Base-by-base conservation (phyloP, 2,797 vertebrate genomes). In the Trachurus trachurus region DNA sequence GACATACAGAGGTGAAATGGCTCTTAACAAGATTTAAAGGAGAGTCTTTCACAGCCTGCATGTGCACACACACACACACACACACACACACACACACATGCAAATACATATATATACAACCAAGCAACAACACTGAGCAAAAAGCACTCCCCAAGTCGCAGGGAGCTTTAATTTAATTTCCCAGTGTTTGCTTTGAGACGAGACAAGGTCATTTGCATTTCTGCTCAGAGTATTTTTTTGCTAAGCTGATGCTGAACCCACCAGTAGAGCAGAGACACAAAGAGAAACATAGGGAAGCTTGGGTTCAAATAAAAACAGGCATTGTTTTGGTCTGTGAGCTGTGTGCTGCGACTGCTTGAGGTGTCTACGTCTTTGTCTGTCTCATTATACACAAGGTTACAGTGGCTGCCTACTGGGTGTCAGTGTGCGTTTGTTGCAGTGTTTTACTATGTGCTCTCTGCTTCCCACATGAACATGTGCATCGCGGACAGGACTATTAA, bases 201-300 rank as follows among this genome's bases (percentile, higher is more conserved):
- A 93, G 86, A 89, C 89, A 82, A 89, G 88, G 82, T 88, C 84
- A 92, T 95, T 94, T 94, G 90, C 92, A 92, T 94, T 90, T 83
- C 69, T 65, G 58, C 74, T 60, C 74, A 44, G 69, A 82, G 86
- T 87, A 74, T 84, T 90, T 83, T 80, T 81, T 80, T 71, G 9
- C 3, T 42, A 84, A 88, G 82, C 76, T 71, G 85, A 79, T 88
- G 47, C 81, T 84, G 63, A 71, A 67, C 77, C 77, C 66, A 45
- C 65, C 77, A 61, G 80, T 44, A 26, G 70, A 86, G 54, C 67
- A 72, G 62, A 86, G 60, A 81, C 59, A 61, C 67, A 68, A 53
- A n/a, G 69, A 54, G 72, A 80, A 72, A 63, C 82, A 71, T 65
- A 74, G 65, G 29, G 71, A 80, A 65, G 53, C 80, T 61, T 66